phyloP scores from a whole-genome alignment of 2,888 invertebrate genomes.

The Ferdinandea cuprea region DNA sequence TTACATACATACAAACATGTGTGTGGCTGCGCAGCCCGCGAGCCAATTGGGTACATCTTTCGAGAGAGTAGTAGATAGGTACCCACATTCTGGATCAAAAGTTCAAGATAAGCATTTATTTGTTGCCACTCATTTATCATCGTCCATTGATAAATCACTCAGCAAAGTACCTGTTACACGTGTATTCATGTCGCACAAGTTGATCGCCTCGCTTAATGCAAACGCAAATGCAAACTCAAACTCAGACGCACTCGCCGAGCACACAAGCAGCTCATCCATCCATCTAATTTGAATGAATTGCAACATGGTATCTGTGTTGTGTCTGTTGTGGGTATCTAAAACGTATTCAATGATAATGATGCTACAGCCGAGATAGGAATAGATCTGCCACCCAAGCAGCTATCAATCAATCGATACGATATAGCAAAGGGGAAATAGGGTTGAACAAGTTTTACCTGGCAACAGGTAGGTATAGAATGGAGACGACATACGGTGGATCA shows the following conservation, averaged over 20 bases:
- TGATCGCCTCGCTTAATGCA: no score
- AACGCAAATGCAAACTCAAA: neutral
- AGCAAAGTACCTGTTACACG: constrained; percentile 64
- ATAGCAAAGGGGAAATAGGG: constrained; percentile 20
- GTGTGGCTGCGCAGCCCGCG: no score
- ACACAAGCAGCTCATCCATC: constrained; percentile 11
- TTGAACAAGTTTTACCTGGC: constrained; percentile 57
- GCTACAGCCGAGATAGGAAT: constrained; percentile 44
- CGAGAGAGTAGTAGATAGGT: no score
- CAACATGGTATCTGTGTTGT: constrained; percentile 43
- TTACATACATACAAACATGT: neutral
- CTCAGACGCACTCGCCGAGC: constrained; percentile 8
- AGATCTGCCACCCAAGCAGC: constrained; percentile 75
- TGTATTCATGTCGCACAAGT: constrained; percentile 67
- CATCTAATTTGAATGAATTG: constrained; percentile 65
- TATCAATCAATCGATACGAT: constrained; percentile 74
- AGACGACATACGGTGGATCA: constrained; percentile 22
- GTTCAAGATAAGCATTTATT: constrained; percentile 59
- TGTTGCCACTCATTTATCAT: constrained; percentile 62
- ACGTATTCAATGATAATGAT: constrained; percentile 52
- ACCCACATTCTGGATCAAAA: constrained; percentile 62
- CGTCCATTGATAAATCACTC: constrained; percentile 69
- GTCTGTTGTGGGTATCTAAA: constrained; percentile 47
- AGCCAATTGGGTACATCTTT: constrained; percentile 38
- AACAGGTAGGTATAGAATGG: constrained; percentile 37